Evolutionary conservation across 2,797 vertebrate genomes (phyloP).

Genomic region (Oreochromis mossambicus): DNA sequence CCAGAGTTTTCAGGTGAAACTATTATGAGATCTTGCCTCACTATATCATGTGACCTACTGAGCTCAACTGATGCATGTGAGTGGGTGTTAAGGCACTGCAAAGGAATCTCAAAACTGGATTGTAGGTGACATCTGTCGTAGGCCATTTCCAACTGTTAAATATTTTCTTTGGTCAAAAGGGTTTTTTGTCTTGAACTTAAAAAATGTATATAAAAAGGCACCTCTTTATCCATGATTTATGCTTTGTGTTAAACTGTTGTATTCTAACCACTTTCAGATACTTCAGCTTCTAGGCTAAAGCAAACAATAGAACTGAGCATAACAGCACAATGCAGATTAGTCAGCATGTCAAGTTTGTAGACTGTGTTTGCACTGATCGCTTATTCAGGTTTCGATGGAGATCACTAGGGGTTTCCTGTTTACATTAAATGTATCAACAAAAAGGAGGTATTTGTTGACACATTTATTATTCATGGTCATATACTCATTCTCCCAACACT

Average conservation of each 20-base stretch:
- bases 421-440: background rate
- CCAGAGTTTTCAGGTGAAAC: background rate
- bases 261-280: background rate
- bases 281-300: background rate
- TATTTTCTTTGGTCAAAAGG: background rate
- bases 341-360: background rate
- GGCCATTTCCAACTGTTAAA: background rate
- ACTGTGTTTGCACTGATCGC: background rate
- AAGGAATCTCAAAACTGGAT: background rate
- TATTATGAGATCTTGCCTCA: background rate
- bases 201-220: background rate
- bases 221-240: background rate
- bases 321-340: background rate
- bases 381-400: background rate
- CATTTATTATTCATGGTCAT: background rate
- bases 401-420: background rate
- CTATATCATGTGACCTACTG: background rate
- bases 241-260: background rate
- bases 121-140: background rate
- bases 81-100: background rate
- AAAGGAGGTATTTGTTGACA: background rate
- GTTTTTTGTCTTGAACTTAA: background rate
- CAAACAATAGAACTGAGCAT: conserved; percentile 23
- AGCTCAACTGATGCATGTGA: background rate
- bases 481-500: background rate